Evolutionary conservation across 2,888 invertebrate species (phyloP), one percentile per base, ranked within the genome.

Genomic region (Onthophagus sagittarius): DNA sequence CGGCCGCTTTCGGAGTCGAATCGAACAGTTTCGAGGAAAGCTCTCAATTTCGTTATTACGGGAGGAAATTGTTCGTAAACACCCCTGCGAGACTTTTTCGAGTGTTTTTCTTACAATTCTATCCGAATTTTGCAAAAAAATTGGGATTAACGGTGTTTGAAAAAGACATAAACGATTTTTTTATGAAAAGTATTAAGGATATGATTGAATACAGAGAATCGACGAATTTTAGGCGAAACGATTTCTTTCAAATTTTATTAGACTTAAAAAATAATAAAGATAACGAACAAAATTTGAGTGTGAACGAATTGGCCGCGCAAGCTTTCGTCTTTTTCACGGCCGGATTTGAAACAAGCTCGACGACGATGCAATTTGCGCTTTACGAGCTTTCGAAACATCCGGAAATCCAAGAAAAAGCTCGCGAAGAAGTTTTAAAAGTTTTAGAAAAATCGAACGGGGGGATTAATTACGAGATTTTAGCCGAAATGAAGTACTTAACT

Each of bases 281-380:
- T 15, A 65, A 31, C 0, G 15, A 65, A 65, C 65, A 65, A 65
- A 31, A 31, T 15, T 31, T 65, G 5, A 31, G 23, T 2, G 65
- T 71, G 14, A 74, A 79, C 0, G 65, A 71, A 39, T 74, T 86
- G 31, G 72, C 79, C 0, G 80, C 85, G 0, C 84, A 86, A 15
- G 79, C 82, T 0, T 78, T 85, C 0, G 81, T 86, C 0, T 86
- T 87, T 76, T 86, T 86, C 74, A 53, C 84, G 0, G 87, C 86
- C n/a, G 86, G 86, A 1, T 86, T 84, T 75, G 86, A 86, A 74
- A 87, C 87, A 0, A 85, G 86, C 0, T 84, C 86, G 0, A 79
- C 83, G 0, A 83, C 84, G 0, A 77, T 87, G 69, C 81, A 82
- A 9, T 85, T 84, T 63, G 73, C 83, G 0, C 77, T 83, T 0